Percentiles rank a stretch among this genome's conserved stretches.
Evolutionary conservation across 2,888 invertebrate genomes (phyloP).

Genomic region (Microdon myrmicae): DNA sequence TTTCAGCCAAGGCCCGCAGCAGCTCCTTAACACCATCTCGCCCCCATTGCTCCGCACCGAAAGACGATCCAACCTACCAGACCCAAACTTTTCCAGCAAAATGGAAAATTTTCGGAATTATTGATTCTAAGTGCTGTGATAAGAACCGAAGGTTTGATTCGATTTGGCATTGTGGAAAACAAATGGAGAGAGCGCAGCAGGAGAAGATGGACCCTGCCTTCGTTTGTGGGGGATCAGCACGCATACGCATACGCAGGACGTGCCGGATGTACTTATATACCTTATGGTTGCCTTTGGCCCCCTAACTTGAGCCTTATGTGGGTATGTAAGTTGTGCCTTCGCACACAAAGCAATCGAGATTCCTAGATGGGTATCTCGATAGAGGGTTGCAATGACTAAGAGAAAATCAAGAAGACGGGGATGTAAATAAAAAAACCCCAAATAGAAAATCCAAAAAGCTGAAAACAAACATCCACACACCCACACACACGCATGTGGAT

Average conservation of each 20-base stretch:
- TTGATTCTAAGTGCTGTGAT: slow-evolving; percentile 46
- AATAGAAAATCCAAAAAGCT: no score
- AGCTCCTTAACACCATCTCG: slow-evolving; percentile 1
- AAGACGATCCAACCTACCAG: no score
- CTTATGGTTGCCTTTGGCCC: neutral
- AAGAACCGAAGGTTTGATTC: slow-evolving; percentile 33
- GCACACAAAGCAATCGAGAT: neutral
- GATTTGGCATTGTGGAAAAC: slow-evolving; percentile 12
- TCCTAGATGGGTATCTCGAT: neutral
- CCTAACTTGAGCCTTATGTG: neutral
- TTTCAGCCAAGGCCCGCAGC: slow-evolving; percentile 19
- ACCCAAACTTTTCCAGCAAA: slow-evolving; percentile 18
- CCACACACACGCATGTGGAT: neutral
- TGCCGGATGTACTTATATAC: neutral
- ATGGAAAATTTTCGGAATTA: slow-evolving; percentile 37
- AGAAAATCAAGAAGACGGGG: no score
- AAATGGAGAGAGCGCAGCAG: slow-evolving; percentile 4
- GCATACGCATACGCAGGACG: slow-evolving; percentile 22
- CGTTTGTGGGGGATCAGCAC: no score
- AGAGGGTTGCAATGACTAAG: no score
- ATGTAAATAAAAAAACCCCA: no score
- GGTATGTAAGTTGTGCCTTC: neutral
- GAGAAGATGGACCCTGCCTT: neutral
- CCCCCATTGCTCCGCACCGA: no score
- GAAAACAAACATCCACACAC: no score